These are phyloP conservation scores for Oryzaephilus surinamensis DNA, from an alignment of 1,140 invertebrate species.

Conservation along the genomic window DNA sequence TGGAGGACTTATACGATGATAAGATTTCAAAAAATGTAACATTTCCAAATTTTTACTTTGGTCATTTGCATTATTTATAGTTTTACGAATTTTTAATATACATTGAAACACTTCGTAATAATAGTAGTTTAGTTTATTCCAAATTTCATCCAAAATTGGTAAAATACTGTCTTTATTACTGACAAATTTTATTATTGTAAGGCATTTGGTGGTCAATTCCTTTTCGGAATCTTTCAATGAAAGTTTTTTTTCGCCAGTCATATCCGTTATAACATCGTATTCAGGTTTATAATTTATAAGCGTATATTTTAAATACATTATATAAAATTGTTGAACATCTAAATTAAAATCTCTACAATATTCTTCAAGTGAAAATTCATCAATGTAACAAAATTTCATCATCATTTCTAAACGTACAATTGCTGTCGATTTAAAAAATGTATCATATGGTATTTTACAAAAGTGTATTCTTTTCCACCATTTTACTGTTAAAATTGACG, in stretches of 20 bases:
- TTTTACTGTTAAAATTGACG: slow-evolving; percentile 9
- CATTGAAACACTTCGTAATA: slow-evolving; percentile 30
- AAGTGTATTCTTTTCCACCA: slow-evolving; percentile 23
- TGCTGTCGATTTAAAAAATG: slow-evolving; percentile 14
- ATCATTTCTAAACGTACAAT: slow-evolving; percentile 19
- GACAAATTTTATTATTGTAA: slow-evolving; percentile 13
- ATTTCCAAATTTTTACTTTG: slow-evolving; percentile 8
- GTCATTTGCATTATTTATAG: no score
- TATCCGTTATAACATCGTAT: slow-evolving; percentile 15
- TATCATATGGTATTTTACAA: slow-evolving; percentile 14
- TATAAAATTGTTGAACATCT: slow-evolving; percentile 17
- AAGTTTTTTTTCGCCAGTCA: slow-evolving; percentile 10
- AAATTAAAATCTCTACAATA: slow-evolving; percentile 28
- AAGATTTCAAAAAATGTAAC: slow-evolving; percentile 24
- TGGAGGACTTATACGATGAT: slow-evolving; percentile 18
- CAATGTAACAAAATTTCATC: slow-evolving; percentile 14
- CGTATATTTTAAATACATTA: slow-evolving; percentile 18
- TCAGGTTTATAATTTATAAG: slow-evolving; percentile 26
- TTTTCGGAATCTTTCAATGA: slow-evolving; percentile 14
- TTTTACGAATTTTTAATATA: no score
- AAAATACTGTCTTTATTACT: slow-evolving; percentile 11
- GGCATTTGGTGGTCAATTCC: slow-evolving; percentile 15
- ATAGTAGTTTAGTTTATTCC: slow-evolving; percentile 27
- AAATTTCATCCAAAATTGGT: slow-evolving; percentile 8
- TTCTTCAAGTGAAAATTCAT: slow-evolving; percentile 10